Percentiles rank a stretch among this genome's conserved stretches.
phyloP scores from a whole-genome alignment of 2,888 invertebrate species.

The Euclidia mi region DNA sequence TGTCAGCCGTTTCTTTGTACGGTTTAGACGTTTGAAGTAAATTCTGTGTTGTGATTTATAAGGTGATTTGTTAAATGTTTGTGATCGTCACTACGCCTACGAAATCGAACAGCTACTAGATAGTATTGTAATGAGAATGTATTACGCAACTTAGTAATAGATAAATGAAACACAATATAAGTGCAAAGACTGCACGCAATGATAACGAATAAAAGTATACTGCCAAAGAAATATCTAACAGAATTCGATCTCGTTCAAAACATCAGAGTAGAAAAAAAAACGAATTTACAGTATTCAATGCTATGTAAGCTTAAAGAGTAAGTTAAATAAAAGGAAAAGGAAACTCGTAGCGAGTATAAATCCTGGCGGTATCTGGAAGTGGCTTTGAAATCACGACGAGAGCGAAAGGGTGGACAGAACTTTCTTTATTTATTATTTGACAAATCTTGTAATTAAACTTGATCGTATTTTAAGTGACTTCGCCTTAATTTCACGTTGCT shows the following conservation, averaged over 20 bases:
- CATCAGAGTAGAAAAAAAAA: conserved; percentile 29
- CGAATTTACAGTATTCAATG: conserved; percentile 41
- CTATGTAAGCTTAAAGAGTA: conserved; percentile 54
- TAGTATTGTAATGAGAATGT: too few relatives aligned
- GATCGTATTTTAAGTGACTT: conserved; percentile 63
- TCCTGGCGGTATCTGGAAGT: conserved; percentile 59
- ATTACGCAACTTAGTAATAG: too few relatives aligned
- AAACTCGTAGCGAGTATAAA: conserved; percentile 57
- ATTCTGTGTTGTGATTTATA: conserved; percentile 27
- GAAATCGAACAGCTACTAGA: too few relatives aligned
- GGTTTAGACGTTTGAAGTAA: conserved; percentile 21
- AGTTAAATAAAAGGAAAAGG: conserved; percentile 60
- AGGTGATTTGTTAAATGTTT: conserved; percentile 1
- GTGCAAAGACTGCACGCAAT: too few relatives aligned
- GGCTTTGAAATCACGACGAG: conserved; percentile 57
- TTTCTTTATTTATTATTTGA: conserved; percentile 73
- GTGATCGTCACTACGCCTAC: too few relatives aligned
- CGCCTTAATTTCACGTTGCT: conserved; percentile 44
- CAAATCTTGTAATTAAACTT: conserved; percentile 71
- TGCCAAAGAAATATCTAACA: conserved; percentile 14
- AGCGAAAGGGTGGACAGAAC: conserved; percentile 47
- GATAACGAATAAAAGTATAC: too few relatives aligned
- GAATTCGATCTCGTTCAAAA: conserved; percentile 25
- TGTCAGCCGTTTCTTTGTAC: conserved; percentile 20
- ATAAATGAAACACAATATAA: too few relatives aligned